Base-by-base conservation (phyloP, 2,113 vertebrate genomes). In the Entomyzon cyanotis region DNA sequence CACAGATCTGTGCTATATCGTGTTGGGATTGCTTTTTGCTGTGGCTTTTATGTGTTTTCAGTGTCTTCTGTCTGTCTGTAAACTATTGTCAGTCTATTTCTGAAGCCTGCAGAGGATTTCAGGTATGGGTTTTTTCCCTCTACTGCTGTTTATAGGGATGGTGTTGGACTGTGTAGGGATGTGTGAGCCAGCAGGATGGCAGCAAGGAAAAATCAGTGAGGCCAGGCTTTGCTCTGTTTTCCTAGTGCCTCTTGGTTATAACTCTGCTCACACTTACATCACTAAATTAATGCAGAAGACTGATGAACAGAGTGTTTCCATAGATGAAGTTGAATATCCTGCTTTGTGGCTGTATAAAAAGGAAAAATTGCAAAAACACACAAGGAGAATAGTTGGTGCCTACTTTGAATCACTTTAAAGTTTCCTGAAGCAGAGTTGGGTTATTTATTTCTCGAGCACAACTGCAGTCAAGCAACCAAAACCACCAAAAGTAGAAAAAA, bases 1-100 rank as follows among this genome's bases (percentile, higher is more conserved):
- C 10, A 9, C 53, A 56, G 11, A 28, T 55, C 39, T 7, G 15
- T 50, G 37, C 37, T 23, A 0, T 27, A 1, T 15, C 0, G 0
- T 21, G 2, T 11, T 58, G 44, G 39, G 35, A 33, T 80, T 67
- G 35, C 16, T 23, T 84, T 90, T 74, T 49, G 5, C 42, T 83
- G 11, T 39, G 59, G 23, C 12, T 84, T 90, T 95, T 24, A 5
- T 16, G 15, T 42, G 28, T 55, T 79, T 85, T 58, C 5, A 31
- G 2, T 46, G 30, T 67, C 47, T 84, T 60, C 2, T 59, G 5
- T 56, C 6, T 41, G 4, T 11, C 69, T 0, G 1, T 63, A 71
- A 78, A 70, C 50, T 20, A 5, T 35, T 33, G 4, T 52, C 12
- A 24, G 67, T 52, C 27, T 2, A 3, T 46, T 84, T 65, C 11